Percentiles rank a stretch among this genome's conserved stretches.
Conservation (phyloP, 2,888 invertebrate genomes). For the Caenorhabditis sulstoni region DNA sequence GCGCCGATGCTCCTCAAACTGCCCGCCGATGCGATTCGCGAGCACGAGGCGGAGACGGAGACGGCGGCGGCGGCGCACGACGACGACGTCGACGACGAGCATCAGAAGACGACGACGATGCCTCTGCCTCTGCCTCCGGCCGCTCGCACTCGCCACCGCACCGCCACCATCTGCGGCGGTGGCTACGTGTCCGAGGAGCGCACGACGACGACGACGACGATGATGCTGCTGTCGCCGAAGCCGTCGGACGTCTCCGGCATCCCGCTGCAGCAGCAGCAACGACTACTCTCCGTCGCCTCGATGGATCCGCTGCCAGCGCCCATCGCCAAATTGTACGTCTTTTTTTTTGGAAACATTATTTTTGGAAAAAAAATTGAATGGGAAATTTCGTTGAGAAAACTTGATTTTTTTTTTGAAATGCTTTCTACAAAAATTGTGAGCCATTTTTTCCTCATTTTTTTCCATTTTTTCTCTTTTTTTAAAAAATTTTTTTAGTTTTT, state of each 20-base stretch:
- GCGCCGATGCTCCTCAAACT: constrained; percentile 45
- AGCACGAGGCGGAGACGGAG: constrained; percentile 5
- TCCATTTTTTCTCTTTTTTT: no score
- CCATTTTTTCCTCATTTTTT: no score
- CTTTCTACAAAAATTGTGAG: no score
- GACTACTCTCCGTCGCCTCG: constrained; percentile 51
- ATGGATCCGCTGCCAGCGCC: constrained; percentile 55
- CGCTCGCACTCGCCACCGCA: constrained; percentile 49
- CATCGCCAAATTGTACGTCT: constrained; percentile 41
- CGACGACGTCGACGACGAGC: no score
- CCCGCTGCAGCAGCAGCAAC: constrained; percentile 16
- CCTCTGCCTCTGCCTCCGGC: no score
- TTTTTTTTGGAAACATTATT: constrained; percentile 17
- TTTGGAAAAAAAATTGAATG: neutral
- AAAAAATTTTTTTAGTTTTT: no score
- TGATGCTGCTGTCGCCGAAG: constrained; percentile 47
- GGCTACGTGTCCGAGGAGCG: constrained; percentile 47
- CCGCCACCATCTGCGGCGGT: constrained; percentile 61
- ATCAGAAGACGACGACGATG: no score
- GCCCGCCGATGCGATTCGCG: constrained; percentile 41
- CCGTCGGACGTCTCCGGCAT: constrained; percentile 42
- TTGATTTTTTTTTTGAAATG: no score
- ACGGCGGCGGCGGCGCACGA: neutral
- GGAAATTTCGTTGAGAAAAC: no score
- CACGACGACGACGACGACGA: no score